These are phyloP conservation scores for Leucophora obtusa DNA, from an alignment of 2,888 invertebrate species.

Conservation along the genomic window DNA sequence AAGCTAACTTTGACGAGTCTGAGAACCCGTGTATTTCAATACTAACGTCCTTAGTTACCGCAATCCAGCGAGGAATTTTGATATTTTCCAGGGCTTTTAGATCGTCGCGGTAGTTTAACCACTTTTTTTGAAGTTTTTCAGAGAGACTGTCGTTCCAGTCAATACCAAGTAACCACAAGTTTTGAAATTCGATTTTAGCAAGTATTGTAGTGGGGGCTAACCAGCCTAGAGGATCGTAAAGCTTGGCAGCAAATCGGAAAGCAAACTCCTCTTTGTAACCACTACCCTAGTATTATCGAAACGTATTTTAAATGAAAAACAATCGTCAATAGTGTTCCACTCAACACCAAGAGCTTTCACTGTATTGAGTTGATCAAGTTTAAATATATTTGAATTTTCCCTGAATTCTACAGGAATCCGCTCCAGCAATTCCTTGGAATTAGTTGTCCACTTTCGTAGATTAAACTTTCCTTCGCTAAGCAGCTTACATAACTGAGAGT, in stretches of 20 bases:
- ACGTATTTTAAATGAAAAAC: too few species aligned
- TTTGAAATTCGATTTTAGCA: constrained; percentile 29
- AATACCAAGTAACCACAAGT: constrained; percentile 27
- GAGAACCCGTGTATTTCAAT: constrained; percentile 35
- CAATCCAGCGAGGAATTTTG: constrained; percentile 48
- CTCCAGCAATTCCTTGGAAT: constrained; percentile 33
- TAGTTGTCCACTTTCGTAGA: constrained; percentile 57
- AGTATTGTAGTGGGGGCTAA: constrained; percentile 22
- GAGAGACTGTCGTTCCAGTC: constrained; percentile 29
- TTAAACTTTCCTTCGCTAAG: constrained; percentile 44
- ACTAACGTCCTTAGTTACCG: not conserved
- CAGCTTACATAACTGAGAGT: constrained; percentile 27
- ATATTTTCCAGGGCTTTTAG: constrained; percentile 35
- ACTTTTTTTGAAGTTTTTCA: not conserved
- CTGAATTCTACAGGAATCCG: constrained; percentile 38
- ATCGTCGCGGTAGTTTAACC: constrained; percentile 35
- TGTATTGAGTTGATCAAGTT: constrained; percentile 33
- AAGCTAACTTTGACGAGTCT: constrained; percentile 28
- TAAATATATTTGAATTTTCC: constrained; percentile 35
- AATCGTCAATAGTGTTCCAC: too few species aligned
- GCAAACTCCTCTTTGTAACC: too few species aligned
- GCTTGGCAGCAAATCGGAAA: too few species aligned
- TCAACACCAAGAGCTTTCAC: not conserved
- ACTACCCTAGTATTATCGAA: not conserved
- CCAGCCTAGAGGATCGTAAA: too few species aligned